These are phyloP conservation scores for Patagioenas fasciata DNA, from an alignment of 2,113 vertebrate genomes.

Conservation along the genomic window DNA sequence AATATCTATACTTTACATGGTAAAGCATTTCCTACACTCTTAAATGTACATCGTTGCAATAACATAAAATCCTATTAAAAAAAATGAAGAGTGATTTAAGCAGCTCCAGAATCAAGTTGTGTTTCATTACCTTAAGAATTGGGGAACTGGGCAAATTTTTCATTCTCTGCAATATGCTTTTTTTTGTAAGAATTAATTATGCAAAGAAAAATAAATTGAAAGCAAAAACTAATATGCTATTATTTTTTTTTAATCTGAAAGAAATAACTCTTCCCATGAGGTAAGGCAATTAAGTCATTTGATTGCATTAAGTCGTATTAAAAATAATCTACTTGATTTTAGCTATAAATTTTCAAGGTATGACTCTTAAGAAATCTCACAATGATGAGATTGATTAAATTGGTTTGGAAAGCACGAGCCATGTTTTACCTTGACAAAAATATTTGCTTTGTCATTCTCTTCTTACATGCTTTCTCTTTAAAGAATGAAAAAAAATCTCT, in stretches of 20 bases:
- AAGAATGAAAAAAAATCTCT: conserved; percentile 12
- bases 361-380: conserved; percentile 4
- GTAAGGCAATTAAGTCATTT: conserved; percentile 77
- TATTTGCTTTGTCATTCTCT: conserved; percentile 22
- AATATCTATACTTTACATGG: conserved; percentile 80
- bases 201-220: conserved; percentile 59
- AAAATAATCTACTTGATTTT: conserved; percentile 66
- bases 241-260: conserved; percentile 39
- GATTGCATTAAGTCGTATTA: conserved; percentile 73
- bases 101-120: conserved; percentile 70
- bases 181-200: conserved; percentile 20
- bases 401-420: conserved; percentile 33
- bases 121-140: conserved; percentile 42
- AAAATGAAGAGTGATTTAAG: conserved; percentile 65
- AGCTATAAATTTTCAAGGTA: conserved; percentile 26
- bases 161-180: neutral
- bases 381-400: neutral
- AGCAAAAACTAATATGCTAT: conserved; percentile 45
- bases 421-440: conserved; percentile 36
- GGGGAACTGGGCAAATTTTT: conserved; percentile 30
- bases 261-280: conserved; percentile 65
- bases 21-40: conserved; percentile 78
- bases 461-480: conserved; percentile 11
- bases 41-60: conserved; percentile 73
- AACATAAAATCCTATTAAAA: conserved; percentile 48